Evolutionary conservation across 2,113 vertebrate species (phyloP).

Genomic region (Chloropsis hardwickii): DNA sequence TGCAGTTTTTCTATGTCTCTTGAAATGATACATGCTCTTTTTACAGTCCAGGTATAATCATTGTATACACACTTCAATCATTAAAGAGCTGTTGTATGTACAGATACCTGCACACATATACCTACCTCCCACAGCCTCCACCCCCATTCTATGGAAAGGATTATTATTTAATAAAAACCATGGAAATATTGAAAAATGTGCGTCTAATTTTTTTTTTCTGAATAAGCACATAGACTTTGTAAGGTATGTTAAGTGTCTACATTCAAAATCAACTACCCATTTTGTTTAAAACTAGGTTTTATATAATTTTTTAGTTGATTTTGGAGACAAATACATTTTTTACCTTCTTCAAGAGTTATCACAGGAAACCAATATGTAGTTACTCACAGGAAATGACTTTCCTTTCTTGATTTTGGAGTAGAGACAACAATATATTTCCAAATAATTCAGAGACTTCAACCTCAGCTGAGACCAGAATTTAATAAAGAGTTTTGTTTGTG

Average conservation of each 20-base stretch:
- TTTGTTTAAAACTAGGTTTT: background rate
- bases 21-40: background rate
- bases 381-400: background rate
- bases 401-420: background rate
- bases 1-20: background rate
- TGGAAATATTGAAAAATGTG: background rate
- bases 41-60: background rate
- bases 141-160: background rate
- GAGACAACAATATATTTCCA: background rate
- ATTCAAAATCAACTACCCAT: conserved; percentile 1
- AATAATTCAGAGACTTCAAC: background rate
- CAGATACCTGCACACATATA: background rate
- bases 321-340: background rate
- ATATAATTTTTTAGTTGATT: background rate
- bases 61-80: background rate
- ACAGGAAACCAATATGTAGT: background rate
- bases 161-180: conserved; percentile 25
- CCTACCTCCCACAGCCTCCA: background rate
- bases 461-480: background rate
- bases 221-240: conserved; percentile 17
- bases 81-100: background rate
- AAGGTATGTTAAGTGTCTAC: conserved; percentile 1
- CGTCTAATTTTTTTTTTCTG: background rate
- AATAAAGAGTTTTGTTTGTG: background rate
- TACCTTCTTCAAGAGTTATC: background rate